Conservation (phyloP, 2,113 vertebrate species). For the Pelecanus crispus region DNA sequence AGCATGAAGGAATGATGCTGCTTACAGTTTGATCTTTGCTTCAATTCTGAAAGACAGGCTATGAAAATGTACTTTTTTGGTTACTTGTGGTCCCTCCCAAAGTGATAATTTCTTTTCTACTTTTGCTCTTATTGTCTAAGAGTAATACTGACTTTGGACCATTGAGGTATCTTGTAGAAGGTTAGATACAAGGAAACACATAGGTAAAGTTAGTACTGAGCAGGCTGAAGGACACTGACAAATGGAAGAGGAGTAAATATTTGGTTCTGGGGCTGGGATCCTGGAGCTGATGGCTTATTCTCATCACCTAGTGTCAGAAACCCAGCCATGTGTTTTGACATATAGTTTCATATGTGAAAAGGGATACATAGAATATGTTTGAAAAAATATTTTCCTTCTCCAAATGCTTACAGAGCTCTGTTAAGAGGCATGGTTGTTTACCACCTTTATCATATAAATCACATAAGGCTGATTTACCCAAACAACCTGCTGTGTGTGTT, state of each 20-base stretch:
- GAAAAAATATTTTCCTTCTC: neutral
- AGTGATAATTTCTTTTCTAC: neutral
- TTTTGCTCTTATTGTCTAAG: neutral
- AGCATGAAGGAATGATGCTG: neutral
- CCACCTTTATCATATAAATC: neutral
- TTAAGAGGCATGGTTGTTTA: neutral
- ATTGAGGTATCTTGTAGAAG: neutral
- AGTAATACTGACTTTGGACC: neutral
- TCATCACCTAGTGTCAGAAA: neutral
- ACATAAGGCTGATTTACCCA: neutral
- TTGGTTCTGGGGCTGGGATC: neutral
- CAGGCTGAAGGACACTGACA: neutral
- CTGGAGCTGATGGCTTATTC: neutral
- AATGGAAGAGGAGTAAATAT: neutral
- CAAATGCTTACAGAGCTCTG: neutral
- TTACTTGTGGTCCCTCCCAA: neutral
- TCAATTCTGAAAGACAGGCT: neutral
- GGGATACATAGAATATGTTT: neutral
- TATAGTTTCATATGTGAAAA: neutral
- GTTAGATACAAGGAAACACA: neutral
- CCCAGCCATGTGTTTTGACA: neutral
- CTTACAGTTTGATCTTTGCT: neutral
- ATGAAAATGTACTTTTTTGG: neutral
- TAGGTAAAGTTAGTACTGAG: neutral
- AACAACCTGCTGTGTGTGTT: neutral